phyloP scores from a whole-genome alignment of 2,113 vertebrate genomes.

The Amia ocellicauda region DNA sequence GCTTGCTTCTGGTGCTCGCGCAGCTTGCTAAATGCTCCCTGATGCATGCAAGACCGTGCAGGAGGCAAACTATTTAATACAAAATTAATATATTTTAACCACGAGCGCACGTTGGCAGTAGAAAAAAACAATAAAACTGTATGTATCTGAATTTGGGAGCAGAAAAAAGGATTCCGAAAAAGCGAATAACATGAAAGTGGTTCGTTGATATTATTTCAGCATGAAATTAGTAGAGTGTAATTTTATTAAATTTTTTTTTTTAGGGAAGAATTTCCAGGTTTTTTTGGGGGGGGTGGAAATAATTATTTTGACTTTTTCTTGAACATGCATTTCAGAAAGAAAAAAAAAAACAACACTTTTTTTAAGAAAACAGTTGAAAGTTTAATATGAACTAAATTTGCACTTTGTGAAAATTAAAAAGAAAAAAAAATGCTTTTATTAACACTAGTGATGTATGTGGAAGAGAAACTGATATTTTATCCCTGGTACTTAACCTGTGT shows the following conservation, averaged over 20 bases:
- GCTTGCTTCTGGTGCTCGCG: constrained; percentile 61
- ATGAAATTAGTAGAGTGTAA: constrained; percentile 76
- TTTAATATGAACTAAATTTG: constrained; percentile 60
- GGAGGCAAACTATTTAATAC: constrained; percentile 75
- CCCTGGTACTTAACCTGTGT: constrained; percentile 38
- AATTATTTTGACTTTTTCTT: constrained; percentile 21
- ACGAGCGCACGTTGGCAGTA: constrained; percentile 57
- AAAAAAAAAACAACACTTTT: constrained; percentile 40
- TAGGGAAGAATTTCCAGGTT: constrained; percentile 45
- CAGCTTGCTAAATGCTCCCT: constrained; percentile 73
- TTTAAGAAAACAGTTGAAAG: constrained; percentile 47
- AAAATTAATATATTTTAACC: constrained; percentile 61
- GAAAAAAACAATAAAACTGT: constrained; percentile 43
- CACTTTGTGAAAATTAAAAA: constrained; percentile 65
- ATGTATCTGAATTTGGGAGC: constrained; percentile 37
- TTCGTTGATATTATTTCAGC: constrained; percentile 61
- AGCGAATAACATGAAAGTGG: constrained; percentile 36
- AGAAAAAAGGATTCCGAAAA: constrained; percentile 37
- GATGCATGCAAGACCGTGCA: constrained; percentile 75
- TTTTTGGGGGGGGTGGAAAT: constrained; percentile 33
- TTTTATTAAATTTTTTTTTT: constrained; percentile 66
- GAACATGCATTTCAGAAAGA: constrained; percentile 24
- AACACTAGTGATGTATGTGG: constrained; percentile 65
- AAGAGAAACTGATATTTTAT: constrained; percentile 43
- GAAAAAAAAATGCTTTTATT: constrained; percentile 41